Percentiles rank a stretch among this genome's conserved stretches.
phyloP scores from a whole-genome alignment of 2,797 vertebrate genomes.

The Malurus splendens region DNA sequence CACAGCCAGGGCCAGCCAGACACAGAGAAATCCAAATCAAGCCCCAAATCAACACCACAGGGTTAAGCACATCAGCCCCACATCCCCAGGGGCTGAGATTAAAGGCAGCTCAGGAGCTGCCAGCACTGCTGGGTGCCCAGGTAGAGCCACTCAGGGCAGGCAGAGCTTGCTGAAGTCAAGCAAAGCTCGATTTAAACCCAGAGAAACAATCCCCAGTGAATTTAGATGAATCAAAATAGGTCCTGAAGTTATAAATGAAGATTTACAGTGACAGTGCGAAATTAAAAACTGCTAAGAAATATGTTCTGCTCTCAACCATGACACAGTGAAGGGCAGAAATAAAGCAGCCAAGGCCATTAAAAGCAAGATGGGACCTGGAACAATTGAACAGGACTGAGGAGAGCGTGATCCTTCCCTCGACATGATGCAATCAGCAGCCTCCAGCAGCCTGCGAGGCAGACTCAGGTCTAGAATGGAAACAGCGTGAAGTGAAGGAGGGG shows the following conservation, averaged over 20 bases:
- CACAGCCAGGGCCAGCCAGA: rapidly evolving
- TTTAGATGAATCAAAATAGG: neutral
- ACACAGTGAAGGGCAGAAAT: neutral
- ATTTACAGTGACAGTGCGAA: neutral
- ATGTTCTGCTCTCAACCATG: neutral
- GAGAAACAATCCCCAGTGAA: neutral
- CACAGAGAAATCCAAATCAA: neutral
- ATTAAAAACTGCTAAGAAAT: neutral
- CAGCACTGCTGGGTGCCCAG: neutral
- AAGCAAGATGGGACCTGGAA: slow-evolving; percentile 6
- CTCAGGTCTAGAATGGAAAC: slow-evolving; percentile 30
- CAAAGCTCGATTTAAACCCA: neutral
- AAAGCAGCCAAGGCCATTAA: neutral
- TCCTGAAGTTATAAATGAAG: neutral
- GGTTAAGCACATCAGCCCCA: neutral
- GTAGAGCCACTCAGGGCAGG: neutral
- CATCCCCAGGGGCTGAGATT: neutral
- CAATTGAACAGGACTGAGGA: neutral
- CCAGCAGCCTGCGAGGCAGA: neutral
- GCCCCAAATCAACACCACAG: neutral
- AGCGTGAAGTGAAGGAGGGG: neutral
- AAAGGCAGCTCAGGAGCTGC: neutral
- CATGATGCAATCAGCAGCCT: slow-evolving; percentile 16
- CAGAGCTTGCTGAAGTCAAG: neutral
- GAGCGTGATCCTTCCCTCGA: neutral